A percentile compares a stretch with the other conserved stretches of the same genome.
These are phyloP conservation scores for Eurytoma adleriae DNA, from an alignment of 2,888 invertebrate species.

Conservation along the genomic window DNA sequence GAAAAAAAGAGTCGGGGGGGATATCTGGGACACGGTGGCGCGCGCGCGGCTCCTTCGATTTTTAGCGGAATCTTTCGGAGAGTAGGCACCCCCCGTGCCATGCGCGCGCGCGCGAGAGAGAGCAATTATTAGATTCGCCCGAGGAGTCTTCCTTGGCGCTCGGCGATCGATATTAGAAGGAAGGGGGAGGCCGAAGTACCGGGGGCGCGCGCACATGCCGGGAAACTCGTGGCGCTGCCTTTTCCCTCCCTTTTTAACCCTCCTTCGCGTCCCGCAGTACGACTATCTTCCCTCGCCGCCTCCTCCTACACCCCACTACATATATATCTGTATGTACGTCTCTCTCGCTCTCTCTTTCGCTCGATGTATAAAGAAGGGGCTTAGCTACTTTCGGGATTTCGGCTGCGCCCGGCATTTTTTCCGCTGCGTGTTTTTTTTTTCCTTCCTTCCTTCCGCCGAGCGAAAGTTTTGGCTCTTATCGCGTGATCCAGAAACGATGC, in stretches of 20 bases:
- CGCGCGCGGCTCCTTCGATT: slow-evolving; percentile 20
- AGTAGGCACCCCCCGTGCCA: background rate
- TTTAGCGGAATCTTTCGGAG: slow-evolving; percentile 22
- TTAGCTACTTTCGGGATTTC: background rate
- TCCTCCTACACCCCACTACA: too few relatives aligned
- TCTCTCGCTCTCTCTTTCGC: too few relatives aligned
- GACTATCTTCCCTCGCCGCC: too few relatives aligned
- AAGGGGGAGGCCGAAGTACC: slow-evolving; percentile 6
- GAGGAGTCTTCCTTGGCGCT: background rate
- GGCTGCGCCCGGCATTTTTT: background rate
- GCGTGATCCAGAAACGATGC: too few relatives aligned
- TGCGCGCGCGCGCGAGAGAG: background rate
- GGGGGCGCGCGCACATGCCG: slow-evolving; percentile 43
- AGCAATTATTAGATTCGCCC: slow-evolving; percentile 51
- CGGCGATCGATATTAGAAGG: background rate
- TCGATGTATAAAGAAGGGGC: too few relatives aligned
- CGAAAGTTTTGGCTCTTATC: too few relatives aligned
- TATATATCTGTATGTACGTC: too few relatives aligned
- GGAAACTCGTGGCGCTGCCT: too few relatives aligned
- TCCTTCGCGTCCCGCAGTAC: too few relatives aligned
- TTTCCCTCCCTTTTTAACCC: too few relatives aligned
- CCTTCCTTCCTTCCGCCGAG: too few relatives aligned
- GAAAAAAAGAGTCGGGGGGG: slow-evolving; percentile 34
- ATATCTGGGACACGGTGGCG: slow-evolving; percentile 31
- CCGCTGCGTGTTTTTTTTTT: too few relatives aligned